phyloP scores from a whole-genome alignment of 2,113 vertebrate genomes.

The Nansenia antarctica region DNA sequence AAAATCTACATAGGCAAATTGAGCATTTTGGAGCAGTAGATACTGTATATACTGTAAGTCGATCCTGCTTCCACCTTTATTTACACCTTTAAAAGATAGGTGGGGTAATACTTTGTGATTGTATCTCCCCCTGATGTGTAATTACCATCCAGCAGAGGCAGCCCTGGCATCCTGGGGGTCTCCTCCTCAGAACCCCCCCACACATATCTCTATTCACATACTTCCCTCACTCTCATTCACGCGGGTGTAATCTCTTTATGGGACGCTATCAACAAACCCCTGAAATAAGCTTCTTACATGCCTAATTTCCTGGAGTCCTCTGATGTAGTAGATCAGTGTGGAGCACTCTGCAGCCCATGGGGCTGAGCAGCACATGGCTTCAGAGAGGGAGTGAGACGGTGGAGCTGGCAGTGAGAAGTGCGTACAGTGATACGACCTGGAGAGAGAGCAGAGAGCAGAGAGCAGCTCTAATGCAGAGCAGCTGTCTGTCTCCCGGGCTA shows the following conservation, averaged over 20 bases:
- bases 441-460: background rate
- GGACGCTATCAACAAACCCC: conserved; percentile 30
- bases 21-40: background rate
- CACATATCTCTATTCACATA: background rate
- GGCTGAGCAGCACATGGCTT: conserved; percentile 22
- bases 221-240: background rate
- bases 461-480: conserved; percentile 67
- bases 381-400: conserved; percentile 3
- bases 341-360: background rate
- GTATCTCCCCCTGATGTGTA: conserved; percentile 33
- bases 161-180: conserved; percentile 65
- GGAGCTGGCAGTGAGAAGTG: conserved; percentile 6
- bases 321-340: background rate
- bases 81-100: conserved; percentile 7
- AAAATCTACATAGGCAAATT: background rate
- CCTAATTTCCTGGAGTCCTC: background rate
- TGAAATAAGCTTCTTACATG: conserved; percentile 1
- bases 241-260: background rate
- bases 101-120: conserved; percentile 13
- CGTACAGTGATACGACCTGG: conserved; percentile 16
- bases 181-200: conserved; percentile 39
- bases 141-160: conserved; percentile 45
- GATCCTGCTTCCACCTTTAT: background rate
- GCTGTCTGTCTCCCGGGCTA: conserved; percentile 70
- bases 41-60: background rate